Evolutionary conservation across 2,113 vertebrate genomes (phyloP).

Genomic region (Phaethornis superciliosus): DNA sequence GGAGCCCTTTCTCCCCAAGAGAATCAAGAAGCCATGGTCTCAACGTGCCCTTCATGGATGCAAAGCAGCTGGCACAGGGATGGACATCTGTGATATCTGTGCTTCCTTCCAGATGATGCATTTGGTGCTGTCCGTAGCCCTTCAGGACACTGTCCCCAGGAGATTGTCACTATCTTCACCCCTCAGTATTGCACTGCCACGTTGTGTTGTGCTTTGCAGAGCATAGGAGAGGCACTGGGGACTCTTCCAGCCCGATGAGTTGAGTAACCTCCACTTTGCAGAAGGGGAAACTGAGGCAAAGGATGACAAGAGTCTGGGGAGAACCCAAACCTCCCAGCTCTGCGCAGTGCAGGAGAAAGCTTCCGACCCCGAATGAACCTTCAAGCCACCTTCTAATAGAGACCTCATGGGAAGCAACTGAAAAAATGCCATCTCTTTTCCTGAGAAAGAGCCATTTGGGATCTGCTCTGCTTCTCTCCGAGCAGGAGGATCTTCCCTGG

Average conservation of each 20-base stretch:
- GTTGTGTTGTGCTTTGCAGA: fast-evolving
- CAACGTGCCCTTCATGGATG: fast-evolving
- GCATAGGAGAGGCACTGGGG: fast-evolving
- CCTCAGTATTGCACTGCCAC: fast-evolving
- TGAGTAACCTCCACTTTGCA: fast-evolving
- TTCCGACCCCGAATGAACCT: background rate
- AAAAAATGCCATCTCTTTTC: background rate
- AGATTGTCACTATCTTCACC: background rate
- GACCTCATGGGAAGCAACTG: background rate
- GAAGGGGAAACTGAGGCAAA: background rate
- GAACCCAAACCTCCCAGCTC: background rate
- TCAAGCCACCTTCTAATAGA: background rate
- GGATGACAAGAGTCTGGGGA: fast-evolving
- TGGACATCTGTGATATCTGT: too few species aligned
- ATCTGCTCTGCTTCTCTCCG: background rate
- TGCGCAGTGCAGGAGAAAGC: background rate
- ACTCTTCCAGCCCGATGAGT: background rate
- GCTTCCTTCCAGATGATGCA: background rate
- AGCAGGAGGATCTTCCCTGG: background rate
- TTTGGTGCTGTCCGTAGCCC: background rate
- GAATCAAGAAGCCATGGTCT: fast-evolving
- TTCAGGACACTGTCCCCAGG: background rate
- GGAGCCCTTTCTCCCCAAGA: background rate
- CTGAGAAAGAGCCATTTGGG: background rate
- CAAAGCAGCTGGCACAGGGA: background rate